These are phyloP conservation scores for Ceyx cyanopectus DNA, from an alignment of 2,113 vertebrate genomes.

Conservation along the genomic window DNA sequence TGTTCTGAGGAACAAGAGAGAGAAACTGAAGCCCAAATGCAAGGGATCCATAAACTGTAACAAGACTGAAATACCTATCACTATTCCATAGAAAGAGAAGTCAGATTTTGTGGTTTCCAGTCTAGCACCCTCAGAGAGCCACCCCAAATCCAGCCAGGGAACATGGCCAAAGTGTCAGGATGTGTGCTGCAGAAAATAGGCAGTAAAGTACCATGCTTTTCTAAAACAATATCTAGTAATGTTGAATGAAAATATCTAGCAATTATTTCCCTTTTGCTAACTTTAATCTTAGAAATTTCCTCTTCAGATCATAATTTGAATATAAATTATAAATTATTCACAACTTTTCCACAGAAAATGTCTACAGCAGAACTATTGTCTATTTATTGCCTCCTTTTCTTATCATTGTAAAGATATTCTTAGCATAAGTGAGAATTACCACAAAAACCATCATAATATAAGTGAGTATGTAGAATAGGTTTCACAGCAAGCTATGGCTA, in stretches of 20 bases:
- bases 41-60: background rate
- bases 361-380: background rate
- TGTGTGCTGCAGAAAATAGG: background rate
- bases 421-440: background rate
- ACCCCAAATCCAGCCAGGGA: background rate
- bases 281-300: slow-evolving; percentile 1
- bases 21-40: background rate
- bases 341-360: background rate
- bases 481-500: background rate
- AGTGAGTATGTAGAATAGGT: background rate
- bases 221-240: background rate
- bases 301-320: slow-evolving; percentile 12
- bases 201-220: background rate
- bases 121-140: fast-evolving
- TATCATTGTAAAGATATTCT: background rate
- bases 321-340: slow-evolving; percentile 34
- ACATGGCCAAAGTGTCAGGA: background rate
- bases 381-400: background rate
- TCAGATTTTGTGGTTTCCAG: background rate
- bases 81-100: background rate
- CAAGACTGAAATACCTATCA: background rate
- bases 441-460: slow-evolving; percentile 6
- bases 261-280: background rate
- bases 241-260: background rate
- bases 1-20: background rate